A percentile compares a stretch with the other conserved stretches of the same genome.
These are phyloP conservation scores for Hormaphis cornu DNA, from an alignment of 1,140 invertebrate genomes.

Conservation along the genomic window DNA sequence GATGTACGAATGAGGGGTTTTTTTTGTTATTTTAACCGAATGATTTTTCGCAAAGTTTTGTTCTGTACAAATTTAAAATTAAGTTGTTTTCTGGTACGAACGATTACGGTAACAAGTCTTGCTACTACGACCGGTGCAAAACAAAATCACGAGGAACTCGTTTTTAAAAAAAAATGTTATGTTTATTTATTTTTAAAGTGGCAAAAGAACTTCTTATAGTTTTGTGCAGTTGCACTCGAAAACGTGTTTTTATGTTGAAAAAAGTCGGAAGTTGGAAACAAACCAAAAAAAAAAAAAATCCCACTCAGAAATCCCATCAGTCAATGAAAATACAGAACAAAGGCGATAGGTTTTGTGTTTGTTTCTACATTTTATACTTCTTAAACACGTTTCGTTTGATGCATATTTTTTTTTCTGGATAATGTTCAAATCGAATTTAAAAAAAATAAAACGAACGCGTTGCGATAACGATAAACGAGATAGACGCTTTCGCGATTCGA, in stretches of 20 bases:
- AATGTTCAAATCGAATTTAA: neutral
- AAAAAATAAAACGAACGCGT: neutral
- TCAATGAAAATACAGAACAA: constrained; percentile 9
- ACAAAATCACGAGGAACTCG: neutral
- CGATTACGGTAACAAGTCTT: too few species aligned
- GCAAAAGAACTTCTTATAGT: neutral
- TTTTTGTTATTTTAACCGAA: too few species aligned
- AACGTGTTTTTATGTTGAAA: neutral
- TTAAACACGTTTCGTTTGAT: constrained; percentile 17
- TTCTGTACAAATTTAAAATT: too few species aligned
- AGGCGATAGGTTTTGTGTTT: neutral
- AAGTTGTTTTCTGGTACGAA: too few species aligned
- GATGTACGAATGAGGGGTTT: too few species aligned
- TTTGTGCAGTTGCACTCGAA: neutral
- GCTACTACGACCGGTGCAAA: too few species aligned
- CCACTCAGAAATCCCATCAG: neutral
- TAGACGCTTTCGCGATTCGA: too few species aligned
- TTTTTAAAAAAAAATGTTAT: neutral
- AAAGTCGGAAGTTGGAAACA: neutral
- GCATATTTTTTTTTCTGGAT: neutral
- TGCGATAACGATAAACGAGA: neutral
- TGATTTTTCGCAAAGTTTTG: too few species aligned
- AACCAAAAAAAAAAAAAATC: neutral
- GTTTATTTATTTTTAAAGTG: neutral
- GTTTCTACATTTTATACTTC: neutral